phyloP scores from a whole-genome alignment of 2,888 invertebrate species.

The Cynaeus angustus region DNA sequence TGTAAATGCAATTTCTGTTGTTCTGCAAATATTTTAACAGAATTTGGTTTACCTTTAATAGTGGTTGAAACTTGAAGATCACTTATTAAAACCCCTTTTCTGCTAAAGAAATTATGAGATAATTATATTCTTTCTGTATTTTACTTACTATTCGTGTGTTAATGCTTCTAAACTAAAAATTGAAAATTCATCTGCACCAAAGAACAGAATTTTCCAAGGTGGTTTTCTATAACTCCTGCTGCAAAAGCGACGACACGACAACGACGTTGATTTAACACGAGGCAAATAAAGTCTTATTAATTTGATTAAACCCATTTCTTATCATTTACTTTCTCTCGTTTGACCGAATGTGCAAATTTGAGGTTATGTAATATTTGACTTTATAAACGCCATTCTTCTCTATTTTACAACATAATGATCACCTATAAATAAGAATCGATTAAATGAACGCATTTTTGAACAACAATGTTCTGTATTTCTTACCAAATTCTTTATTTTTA shows the following conservation, averaged over 20 bases:
- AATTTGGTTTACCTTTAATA: constrained; percentile 76
- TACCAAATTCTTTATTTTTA: too few relatives aligned
- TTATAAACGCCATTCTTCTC: too few relatives aligned
- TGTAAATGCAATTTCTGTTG: constrained; percentile 76
- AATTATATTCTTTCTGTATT: neutral
- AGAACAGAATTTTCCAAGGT: constrained; percentile 82
- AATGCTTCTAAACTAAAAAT: constrained; percentile 82
- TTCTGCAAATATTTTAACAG: constrained; percentile 81
- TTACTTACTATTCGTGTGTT: constrained; percentile 78
- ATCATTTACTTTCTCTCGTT: too few relatives aligned
- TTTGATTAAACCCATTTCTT: constrained; percentile 24
- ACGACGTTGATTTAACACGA: neutral
- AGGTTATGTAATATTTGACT: too few relatives aligned
- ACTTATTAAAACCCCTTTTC: constrained; percentile 72
- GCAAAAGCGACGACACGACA: neutral
- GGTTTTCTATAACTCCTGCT: constrained; percentile 48
- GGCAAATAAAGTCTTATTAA: neutral
- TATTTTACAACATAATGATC: too few relatives aligned
- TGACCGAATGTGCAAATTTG: too few relatives aligned
- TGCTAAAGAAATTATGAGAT: constrained; percentile 70
- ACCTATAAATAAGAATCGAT: too few relatives aligned
- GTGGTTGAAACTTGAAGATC: constrained; percentile 83
- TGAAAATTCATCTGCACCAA: constrained; percentile 90
- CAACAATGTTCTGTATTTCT: too few relatives aligned
- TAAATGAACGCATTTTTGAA: too few relatives aligned